phyloP scores from a whole-genome alignment of 1,140 invertebrate genomes.

The Zaprionus nigranus region DNA sequence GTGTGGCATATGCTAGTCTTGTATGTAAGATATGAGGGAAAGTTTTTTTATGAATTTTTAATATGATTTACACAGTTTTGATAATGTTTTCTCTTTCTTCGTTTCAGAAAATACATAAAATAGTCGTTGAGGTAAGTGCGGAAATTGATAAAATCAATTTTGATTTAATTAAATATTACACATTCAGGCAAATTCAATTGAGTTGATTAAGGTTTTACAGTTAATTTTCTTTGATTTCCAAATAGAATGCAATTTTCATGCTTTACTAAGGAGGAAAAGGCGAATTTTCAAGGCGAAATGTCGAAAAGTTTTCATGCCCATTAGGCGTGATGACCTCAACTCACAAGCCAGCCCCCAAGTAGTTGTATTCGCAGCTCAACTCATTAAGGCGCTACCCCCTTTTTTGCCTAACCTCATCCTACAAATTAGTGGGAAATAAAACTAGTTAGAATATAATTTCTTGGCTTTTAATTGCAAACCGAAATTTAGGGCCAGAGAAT shows the following conservation, averaged over 20 bases:
- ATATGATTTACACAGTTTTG: slow-evolving; percentile 33
- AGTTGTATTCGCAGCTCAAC: background rate
- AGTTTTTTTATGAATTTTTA: slow-evolving; percentile 31
- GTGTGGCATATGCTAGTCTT: slow-evolving; percentile 10
- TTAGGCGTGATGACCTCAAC: slow-evolving; percentile 6
- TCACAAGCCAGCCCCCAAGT: background rate
- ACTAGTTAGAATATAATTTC: slow-evolving; percentile 44
- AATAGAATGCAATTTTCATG: background rate
- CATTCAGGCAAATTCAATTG: background rate
- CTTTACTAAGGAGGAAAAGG: background rate
- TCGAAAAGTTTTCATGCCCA: slow-evolving; percentile 14
- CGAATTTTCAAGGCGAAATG: background rate
- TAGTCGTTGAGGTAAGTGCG: slow-evolving; percentile 52
- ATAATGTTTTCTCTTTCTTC: slow-evolving; percentile 14
- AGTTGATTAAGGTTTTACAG: background rate
- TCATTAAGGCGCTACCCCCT: slow-evolving; percentile 43
- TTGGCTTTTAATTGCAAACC: slow-evolving; percentile 64
- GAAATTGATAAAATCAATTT: background rate
- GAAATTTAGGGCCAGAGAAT: slow-evolving; percentile 54
- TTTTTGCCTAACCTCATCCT: too few relatives aligned
- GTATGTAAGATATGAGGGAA: slow-evolving; percentile 1
- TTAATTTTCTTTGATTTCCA: background rate
- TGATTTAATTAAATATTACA: slow-evolving; percentile 16
- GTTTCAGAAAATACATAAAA: slow-evolving; percentile 58
- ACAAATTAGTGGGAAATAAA: slow-evolving; percentile 1